A percentile compares a stretch with the other conserved stretches of the same genome.
Conservation (phyloP, 2,113 vertebrate species). For the Gasterosteus aculeatus region DNA sequence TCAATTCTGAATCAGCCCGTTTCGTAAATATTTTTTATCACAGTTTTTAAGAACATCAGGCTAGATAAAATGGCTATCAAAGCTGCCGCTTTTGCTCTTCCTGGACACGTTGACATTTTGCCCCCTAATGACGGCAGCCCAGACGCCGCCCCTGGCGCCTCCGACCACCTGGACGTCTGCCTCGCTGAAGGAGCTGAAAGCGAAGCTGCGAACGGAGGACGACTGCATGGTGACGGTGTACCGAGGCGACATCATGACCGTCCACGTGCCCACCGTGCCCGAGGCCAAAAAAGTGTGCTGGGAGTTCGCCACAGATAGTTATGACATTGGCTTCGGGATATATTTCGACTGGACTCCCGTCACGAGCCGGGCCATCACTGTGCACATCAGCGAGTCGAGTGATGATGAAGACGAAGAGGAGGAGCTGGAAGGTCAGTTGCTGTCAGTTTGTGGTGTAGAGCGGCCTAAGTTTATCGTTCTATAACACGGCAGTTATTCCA, state of each 20-base stretch:
- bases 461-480: background rate
- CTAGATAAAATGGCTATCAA: background rate
- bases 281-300: conserved; percentile 94
- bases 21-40: conserved; percentile 15
- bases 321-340: conserved; percentile 97
- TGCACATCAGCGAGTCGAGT: conserved; percentile 97
- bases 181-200: conserved; percentile 92
- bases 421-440: conserved; percentile 87
- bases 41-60: background rate
- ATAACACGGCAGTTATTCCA: background rate
- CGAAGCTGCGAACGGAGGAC: conserved; percentile 89
- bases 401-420: conserved; percentile 98
- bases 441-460: background rate
- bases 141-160: conserved; percentile 87
- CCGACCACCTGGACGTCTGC: conserved; percentile 90
- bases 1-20: background rate
- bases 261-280: conserved; percentile 93
- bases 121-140: conserved; percentile 75
- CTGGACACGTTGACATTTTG: conserved; percentile 7
- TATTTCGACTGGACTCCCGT: conserved; percentile 97
- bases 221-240: conserved; percentile 92
- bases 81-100: conserved; percentile 2
- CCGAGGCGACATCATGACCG: conserved; percentile 94
- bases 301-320: conserved; percentile 97
- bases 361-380: conserved; percentile 92